A percentile compares a stretch with the other conserved stretches of the same genome.
phyloP scores from a whole-genome alignment of 2,797 vertebrate species.

The Megaceryle alcyon region DNA sequence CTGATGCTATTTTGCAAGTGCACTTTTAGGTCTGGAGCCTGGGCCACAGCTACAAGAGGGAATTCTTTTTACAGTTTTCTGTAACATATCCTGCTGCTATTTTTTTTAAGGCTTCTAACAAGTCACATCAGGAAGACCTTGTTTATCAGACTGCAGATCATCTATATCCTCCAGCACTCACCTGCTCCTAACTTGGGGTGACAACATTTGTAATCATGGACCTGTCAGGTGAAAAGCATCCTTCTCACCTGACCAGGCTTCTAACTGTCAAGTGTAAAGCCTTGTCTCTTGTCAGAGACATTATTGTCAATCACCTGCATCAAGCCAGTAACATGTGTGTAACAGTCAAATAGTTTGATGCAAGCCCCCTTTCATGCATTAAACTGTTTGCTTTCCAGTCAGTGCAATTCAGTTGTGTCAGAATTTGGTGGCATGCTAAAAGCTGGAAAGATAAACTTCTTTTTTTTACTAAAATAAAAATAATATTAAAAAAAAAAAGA shows the following conservation, averaged over 20 bases:
- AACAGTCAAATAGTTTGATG: neutral
- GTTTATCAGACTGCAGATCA: neutral
- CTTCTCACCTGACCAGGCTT: neutral
- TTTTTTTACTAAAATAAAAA: neutral
- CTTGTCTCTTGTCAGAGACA: neutral
- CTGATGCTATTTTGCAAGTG: neutral
- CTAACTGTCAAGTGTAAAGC: neutral
- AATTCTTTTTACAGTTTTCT: neutral
- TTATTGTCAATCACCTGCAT: neutral
- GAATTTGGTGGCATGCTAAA: neutral
- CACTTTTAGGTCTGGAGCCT: neutral
- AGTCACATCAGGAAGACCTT: neutral
- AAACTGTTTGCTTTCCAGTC: neutral
- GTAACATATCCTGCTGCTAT: neutral
- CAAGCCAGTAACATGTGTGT: neutral
- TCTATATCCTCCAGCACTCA: neutral
- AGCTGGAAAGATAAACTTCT: neutral
- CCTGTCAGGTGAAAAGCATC: neutral
- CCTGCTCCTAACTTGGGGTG: neutral
- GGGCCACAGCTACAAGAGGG: neutral
- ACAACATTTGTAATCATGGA: neutral
- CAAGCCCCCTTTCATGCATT: neutral
- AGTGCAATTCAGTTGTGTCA: accelerated
- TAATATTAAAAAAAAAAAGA: neutral
- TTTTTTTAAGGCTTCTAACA: neutral